Conservation (phyloP, 2,797 vertebrate genomes). For the Lindbergichthys nudifrons region DNA sequence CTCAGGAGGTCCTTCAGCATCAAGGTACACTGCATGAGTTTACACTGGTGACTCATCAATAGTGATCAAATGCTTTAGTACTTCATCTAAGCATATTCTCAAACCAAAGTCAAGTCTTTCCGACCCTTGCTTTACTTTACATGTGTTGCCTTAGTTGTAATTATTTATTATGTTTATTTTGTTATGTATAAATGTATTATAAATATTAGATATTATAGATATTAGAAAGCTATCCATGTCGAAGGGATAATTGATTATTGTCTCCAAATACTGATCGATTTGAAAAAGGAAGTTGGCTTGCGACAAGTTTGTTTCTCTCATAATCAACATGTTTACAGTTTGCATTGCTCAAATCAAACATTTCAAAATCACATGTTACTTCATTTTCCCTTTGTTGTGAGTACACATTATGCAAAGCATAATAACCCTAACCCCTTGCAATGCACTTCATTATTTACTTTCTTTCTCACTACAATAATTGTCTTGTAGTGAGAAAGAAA, state of each 20-base stretch:
- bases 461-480: no score
- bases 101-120: not conserved
- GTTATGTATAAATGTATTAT: no score
- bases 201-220: not conserved
- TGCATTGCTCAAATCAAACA: not conserved
- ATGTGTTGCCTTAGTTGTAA: not conserved
- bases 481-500: no score
- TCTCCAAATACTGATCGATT: not conserved
- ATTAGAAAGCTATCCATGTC: not conserved
- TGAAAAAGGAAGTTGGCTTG: not conserved
- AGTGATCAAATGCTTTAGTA: not conserved
- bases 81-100: not conserved
- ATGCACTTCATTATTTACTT: not conserved
- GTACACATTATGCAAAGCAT: not conserved
- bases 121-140: not conserved
- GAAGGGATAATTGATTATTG: not conserved
- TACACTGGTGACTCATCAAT: not conserved
- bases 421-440: no score
- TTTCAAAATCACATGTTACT: not conserved
- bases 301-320: not conserved
- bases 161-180: not conserved
- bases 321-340: not conserved
- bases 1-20: constrained; percentile 85
- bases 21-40: constrained; percentile 83
- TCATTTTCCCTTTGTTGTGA: no score